Evolutionary conservation across 2,113 vertebrate genomes (phyloP), one percentile per base, ranked within the genome.

Genomic region (Piaya cayana): DNA sequence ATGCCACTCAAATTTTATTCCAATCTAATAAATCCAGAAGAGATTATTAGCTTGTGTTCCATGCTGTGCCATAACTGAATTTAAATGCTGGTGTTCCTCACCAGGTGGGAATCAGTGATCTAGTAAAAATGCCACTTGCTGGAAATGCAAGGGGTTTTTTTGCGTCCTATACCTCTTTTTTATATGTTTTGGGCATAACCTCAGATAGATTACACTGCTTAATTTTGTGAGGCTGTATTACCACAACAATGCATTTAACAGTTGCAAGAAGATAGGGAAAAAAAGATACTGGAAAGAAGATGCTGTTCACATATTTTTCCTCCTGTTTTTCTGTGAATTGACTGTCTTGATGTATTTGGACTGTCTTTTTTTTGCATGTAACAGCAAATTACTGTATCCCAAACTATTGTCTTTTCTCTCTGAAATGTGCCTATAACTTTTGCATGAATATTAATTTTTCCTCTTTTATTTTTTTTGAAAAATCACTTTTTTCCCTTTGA

Each of bases 31-130:
- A 86, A 94, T 94, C 43, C 37, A 59, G 43, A 85, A 85, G 60
- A 90, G 47, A 75, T 85, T 65, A 87, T 88, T 91, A 88, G 49
- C 58, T 88, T 90, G 79, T 59, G 70, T 67, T 87, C 39, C 69
- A 32, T 85, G 56, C 78, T 87, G 59, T 85, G 79, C 58, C 18
- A 2, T 92, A 90, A 68, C 75, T 71, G 70, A 71, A 93, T 88
- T 91, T 39, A 80, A 68, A 78, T 77, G 39, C 69, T 85, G 34
- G 22, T 82, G 34, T 90, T 95, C 34, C 53, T 91, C 70, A 71
- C 65, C 34, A 67, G 32, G 86, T 85, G 53, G 62, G 75, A 93
- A 55, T 77, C 36, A 23, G n/a, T 56, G 53, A 27, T 71, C 56
- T 78, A 53, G 55, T 81, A 63, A 93, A 92, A 75, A 85, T 53